These are phyloP conservation scores for Dermochelys coriacea DNA, from an alignment of 2,797 vertebrate genomes.

Conservation along the genomic window DNA sequence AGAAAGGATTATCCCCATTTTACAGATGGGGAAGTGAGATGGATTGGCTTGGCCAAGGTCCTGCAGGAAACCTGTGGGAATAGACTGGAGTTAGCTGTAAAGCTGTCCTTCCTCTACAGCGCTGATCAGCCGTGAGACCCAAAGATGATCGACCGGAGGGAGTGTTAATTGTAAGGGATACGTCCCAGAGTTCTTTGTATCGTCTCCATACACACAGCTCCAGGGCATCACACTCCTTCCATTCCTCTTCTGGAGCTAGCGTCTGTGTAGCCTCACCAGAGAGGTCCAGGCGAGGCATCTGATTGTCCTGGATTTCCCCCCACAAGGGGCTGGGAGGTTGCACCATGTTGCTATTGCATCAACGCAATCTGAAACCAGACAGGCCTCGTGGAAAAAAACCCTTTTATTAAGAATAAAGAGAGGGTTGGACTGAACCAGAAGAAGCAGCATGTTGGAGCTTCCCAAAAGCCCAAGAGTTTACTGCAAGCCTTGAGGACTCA, in stretches of 20 bases:
- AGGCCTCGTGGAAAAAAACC: neutral
- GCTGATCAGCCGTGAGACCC: neutral
- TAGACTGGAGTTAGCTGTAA: neutral
- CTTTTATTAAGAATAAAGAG: no score
- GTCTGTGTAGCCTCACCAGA: neutral
- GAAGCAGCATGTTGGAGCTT: neutral
- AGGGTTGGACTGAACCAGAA: neutral
- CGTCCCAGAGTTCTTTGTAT: neutral
- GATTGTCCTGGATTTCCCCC: neutral
- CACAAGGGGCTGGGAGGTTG: neutral
- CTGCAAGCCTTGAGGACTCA: neutral
- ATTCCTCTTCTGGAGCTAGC: neutral
- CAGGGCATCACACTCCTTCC: neutral
- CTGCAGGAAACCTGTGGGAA: neutral
- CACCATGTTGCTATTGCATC: no score
- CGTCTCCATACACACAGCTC: neutral
- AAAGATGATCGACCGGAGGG: neutral
- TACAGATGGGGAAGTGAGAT: neutral
- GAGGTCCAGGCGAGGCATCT: neutral
- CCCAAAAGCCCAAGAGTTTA: neutral
- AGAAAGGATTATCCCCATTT: no score
- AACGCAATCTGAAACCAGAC: neutral
- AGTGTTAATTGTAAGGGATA: neutral
- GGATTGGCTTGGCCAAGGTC: neutral
- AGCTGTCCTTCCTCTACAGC: neutral